Conservation (phyloP, 2,888 invertebrate genomes). For the Tetragnatha montana region DNA sequence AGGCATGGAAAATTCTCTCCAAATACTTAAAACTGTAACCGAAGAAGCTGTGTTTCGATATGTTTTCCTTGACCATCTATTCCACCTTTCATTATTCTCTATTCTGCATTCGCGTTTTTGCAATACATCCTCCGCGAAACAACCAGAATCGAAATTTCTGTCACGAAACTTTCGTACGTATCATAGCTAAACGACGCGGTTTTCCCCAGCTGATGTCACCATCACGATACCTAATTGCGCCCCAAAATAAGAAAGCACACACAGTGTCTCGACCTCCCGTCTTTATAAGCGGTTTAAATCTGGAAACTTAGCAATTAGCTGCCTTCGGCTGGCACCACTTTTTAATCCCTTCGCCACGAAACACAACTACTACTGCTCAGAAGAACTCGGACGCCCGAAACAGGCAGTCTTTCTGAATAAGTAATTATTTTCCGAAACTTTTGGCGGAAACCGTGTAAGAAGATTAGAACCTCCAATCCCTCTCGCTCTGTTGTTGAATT, state of each 20-base stretch:
- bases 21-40: too few species aligned
- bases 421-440: conserved; percentile 31
- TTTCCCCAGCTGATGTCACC: neutral
- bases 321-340: conserved; percentile 1
- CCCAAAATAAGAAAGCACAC: neutral
- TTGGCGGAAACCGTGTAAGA: conserved; percentile 3
- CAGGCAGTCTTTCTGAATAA: conserved; percentile 25
- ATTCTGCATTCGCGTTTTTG: too few species aligned
- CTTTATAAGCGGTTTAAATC: neutral
- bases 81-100: too few species aligned
- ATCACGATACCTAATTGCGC: neutral
- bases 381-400: conserved; percentile 1
- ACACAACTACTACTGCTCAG: conserved; percentile 5
- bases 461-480: conserved; percentile 19
- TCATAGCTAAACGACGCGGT: too few species aligned
- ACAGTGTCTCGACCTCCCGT: neutral
- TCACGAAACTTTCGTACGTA: too few species aligned
- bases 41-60: too few species aligned
- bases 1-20: too few species aligned
- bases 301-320: neutral
- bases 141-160: too few species aligned
- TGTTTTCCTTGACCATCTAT: too few species aligned
- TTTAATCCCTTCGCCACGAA: conserved; percentile 42
- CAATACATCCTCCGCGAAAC: too few species aligned
- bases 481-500: neutral